phyloP scores from a whole-genome alignment of 2,797 vertebrate species.

The Loris lydekkerianus region DNA sequence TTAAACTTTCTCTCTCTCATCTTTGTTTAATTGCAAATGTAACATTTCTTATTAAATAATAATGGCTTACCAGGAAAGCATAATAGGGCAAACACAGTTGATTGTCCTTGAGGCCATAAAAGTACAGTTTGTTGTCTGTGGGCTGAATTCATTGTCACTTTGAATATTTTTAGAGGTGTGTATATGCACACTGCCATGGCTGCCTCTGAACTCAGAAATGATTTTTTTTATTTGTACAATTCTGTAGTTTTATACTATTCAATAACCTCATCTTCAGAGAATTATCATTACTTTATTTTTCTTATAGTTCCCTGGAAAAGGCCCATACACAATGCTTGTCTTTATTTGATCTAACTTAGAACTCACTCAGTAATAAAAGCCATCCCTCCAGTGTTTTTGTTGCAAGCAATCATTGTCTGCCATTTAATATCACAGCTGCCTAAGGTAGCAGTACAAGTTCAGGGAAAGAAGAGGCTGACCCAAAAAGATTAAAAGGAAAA shows the following conservation, averaged over 20 bases:
- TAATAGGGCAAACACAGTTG: background rate
- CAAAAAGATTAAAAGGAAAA: background rate
- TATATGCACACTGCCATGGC: background rate
- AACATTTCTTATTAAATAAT: slow-evolving; percentile 6
- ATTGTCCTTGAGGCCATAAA: slow-evolving; percentile 9
- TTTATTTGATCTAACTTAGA: background rate
- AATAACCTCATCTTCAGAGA: background rate
- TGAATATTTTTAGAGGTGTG: background rate
- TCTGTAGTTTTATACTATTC: background rate
- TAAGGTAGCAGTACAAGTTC: background rate
- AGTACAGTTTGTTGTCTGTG: background rate
- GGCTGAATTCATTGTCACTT: slow-evolving; percentile 50
- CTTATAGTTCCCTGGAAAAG: background rate
- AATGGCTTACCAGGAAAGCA: background rate
- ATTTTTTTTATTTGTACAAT: slow-evolving; percentile 38
- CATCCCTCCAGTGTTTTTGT: background rate
- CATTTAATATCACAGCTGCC: background rate
- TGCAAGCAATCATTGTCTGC: background rate
- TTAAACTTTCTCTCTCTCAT: background rate
- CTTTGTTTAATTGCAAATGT: background rate
- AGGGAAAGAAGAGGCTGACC: background rate
- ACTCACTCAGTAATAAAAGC: background rate
- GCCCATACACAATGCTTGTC: background rate
- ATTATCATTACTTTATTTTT: background rate
- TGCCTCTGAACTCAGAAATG: slow-evolving; percentile 20